These are phyloP conservation scores for Anagrus nilaparvatae DNA, from an alignment of 1,140 invertebrate genomes.

Conservation along the genomic window DNA sequence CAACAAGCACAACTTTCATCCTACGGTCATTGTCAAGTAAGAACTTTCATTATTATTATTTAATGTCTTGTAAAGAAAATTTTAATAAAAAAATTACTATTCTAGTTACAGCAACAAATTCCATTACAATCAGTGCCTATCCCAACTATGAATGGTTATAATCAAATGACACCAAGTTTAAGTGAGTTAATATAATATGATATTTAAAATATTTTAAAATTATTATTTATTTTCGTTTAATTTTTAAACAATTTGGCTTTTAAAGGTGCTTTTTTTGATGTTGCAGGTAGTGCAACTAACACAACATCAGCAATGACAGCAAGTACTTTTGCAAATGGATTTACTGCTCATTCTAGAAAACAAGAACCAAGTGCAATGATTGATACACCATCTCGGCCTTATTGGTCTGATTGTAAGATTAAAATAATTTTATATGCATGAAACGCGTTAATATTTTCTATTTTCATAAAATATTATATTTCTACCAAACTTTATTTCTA, in stretches of 20 bases:
- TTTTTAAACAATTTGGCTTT: too few species aligned
- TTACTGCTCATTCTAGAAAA: too few species aligned
- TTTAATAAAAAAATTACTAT: not conserved
- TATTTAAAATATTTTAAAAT: too few species aligned
- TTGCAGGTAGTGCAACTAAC: conserved; percentile 29
- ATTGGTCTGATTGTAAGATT: too few species aligned
- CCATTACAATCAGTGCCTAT: conserved; percentile 41
- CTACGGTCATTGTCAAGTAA: conserved; percentile 34
- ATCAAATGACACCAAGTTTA: conserved; percentile 35
- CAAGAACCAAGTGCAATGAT: too few species aligned
- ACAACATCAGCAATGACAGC: conserved; percentile 23
- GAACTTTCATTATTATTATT: not conserved
- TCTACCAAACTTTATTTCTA: too few species aligned
- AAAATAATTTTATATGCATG: too few species aligned
- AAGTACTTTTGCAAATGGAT: conserved; percentile 29
- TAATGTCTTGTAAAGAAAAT: not conserved
- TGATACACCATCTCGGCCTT: too few species aligned
- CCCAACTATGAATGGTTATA: conserved; percentile 40
- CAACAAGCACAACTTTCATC: conserved; percentile 32
- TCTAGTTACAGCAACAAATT: conserved; percentile 35
- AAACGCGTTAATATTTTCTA: too few species aligned
- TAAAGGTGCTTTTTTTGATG: conserved; percentile 40
- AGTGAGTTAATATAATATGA: too few species aligned
- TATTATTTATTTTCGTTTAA: too few species aligned
- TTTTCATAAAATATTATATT: too few species aligned